Percentiles rank a stretch among this genome's conserved stretches.
Conservation (phyloP, 2,113 vertebrate species). For the Alligator mississippiensis region DNA sequence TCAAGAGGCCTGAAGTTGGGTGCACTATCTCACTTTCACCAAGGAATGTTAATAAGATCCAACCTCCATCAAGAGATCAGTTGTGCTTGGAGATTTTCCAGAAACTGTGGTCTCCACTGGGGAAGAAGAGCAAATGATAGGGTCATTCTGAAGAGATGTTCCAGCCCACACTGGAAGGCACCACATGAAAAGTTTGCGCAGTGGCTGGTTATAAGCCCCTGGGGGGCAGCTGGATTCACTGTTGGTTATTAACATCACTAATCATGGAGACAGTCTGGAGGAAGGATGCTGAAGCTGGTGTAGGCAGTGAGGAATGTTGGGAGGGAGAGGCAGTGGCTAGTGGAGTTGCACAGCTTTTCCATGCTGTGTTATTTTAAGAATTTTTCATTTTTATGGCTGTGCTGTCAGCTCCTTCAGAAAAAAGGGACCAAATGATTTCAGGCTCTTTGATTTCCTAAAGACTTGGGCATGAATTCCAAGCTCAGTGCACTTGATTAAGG, state of each 20-base stretch:
- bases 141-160: background rate
- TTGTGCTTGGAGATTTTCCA: background rate
- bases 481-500: background rate
- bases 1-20: background rate
- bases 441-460: constrained; percentile 23
- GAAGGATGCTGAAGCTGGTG: constrained; percentile 53
- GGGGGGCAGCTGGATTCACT: constrained; percentile 41
- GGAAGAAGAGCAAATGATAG: background rate
- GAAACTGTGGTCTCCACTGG: background rate
- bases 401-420: constrained; percentile 43
- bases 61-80: too few relatives aligned
- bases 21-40: background rate
- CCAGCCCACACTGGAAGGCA: background rate
- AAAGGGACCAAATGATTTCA: constrained; percentile 32
- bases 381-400: constrained; percentile 64
- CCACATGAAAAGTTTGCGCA: background rate
- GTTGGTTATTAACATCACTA: constrained; percentile 75
- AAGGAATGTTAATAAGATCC: background rate
- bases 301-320: background rate
- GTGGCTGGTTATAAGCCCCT: constrained; percentile 42
- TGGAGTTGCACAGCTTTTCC: background rate
- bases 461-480: constrained; percentile 1
- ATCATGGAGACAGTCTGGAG: constrained; percentile 69
- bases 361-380: constrained; percentile 53
- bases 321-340: constrained; percentile 16